phyloP scores from a whole-genome alignment of 2,797 vertebrate genomes.

The Protonibea diacanthus region DNA sequence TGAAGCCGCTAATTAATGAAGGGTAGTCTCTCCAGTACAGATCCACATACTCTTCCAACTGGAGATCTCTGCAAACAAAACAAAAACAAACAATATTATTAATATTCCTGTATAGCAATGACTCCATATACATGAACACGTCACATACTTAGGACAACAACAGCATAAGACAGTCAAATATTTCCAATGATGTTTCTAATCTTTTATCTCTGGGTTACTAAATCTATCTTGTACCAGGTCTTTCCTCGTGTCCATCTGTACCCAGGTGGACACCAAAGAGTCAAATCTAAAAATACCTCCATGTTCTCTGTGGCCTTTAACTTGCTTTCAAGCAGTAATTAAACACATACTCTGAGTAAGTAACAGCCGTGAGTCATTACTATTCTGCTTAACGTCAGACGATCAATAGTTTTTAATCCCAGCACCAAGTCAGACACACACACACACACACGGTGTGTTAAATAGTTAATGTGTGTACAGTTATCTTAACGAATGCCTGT shows the following conservation, averaged over 20 bases:
- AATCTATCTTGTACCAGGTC: not conserved
- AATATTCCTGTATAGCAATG: not conserved
- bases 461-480: not conserved
- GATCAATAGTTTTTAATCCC: constrained; percentile 74
- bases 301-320: constrained; percentile 52
- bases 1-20: constrained; percentile 89
- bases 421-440: not conserved
- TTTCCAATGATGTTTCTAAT: not conserved
- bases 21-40: constrained; percentile 97
- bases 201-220: not conserved
- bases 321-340: constrained; percentile 34
- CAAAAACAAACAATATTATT: not conserved
- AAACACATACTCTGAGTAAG: constrained; percentile 43
- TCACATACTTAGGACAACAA: not conserved
- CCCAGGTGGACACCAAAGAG: constrained; percentile 3
- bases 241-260: not conserved
- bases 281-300: constrained; percentile 33
- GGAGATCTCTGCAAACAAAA: constrained; percentile 89
- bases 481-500: not conserved
- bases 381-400: constrained; percentile 34
- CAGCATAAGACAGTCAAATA: not conserved
- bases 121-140: not conserved
- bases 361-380: constrained; percentile 46
- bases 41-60: constrained; percentile 93
- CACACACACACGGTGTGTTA: not conserved